Evolutionary conservation across 2,113 vertebrate species (phyloP).

Genomic region (Neolamprologus fasciatus): DNA sequence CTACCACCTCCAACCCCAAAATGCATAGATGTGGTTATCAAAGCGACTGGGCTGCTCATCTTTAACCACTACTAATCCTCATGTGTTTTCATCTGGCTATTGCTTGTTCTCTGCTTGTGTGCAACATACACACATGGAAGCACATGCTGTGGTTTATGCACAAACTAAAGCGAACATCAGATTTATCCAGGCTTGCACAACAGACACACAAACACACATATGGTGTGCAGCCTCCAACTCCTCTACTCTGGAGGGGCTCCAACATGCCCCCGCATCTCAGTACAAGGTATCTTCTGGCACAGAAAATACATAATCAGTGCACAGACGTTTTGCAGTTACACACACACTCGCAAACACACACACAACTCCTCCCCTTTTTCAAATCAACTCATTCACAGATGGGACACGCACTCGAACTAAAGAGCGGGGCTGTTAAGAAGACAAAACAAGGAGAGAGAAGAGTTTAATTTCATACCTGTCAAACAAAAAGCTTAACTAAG

Average conservation of each 20-base stretch:
- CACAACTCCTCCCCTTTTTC: conserved; percentile 2
- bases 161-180: conserved; percentile 22
- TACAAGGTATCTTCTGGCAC: conserved; percentile 26
- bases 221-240: conserved; percentile 26
- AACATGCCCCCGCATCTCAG: conserved; percentile 19
- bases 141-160: conserved; percentile 15
- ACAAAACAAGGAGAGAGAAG: conserved; percentile 22
- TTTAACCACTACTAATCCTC: not conserved
- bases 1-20: not conserved
- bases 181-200: not conserved
- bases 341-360: not conserved
- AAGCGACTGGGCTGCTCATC: conserved; percentile 21
- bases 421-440: conserved; percentile 4
- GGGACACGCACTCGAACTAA: conserved; percentile 27
- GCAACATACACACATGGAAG: not conserved
- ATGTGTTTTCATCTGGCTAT: conserved; percentile 26
- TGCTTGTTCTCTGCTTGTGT: conserved; percentile 23
- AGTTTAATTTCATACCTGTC: conserved; percentile 9
- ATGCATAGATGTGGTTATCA: conserved; percentile 25
- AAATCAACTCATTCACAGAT: conserved; percentile 45
- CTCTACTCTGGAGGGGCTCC: conserved; percentile 13
- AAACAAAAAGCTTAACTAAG: not conserved
- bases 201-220: not conserved
- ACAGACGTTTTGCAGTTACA: conserved; percentile 22
- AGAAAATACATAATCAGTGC: conserved; percentile 9